phyloP scores from a whole-genome alignment of 2,888 invertebrate genomes.

The Meliscaeva auricollis region DNA sequence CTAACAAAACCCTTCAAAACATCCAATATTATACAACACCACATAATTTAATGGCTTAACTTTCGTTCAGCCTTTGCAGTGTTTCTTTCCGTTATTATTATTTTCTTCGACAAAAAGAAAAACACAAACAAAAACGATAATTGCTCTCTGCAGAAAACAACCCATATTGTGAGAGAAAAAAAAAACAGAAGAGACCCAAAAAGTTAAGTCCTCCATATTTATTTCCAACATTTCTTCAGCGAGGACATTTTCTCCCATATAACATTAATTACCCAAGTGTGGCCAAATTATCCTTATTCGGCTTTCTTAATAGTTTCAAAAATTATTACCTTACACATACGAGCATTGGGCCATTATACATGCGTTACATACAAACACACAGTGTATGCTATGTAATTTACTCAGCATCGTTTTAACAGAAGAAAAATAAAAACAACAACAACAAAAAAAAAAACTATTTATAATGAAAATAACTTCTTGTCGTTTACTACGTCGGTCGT shows the following conservation, averaged over 20 bases:
- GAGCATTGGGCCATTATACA: constrained; percentile 27
- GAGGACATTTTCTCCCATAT: constrained; percentile 54
- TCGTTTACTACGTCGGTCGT: not conserved
- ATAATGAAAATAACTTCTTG: constrained; percentile 53
- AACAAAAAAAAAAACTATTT: constrained; percentile 24
- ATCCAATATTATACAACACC: constrained; percentile 26
- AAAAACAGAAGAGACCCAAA: constrained; percentile 5
- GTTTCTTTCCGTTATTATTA: not conserved
- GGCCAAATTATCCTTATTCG: constrained; percentile 68
- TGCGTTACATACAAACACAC: not conserved
- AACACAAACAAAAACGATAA: constrained; percentile 57
- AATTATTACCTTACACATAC: constrained; percentile 66
- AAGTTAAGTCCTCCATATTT: constrained; percentile 23
- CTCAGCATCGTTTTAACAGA: constrained; percentile 48
- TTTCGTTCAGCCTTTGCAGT: constrained; percentile 25
- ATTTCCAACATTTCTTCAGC: constrained; percentile 12
- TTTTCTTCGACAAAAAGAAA: not conserved
- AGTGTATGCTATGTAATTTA: not conserved
- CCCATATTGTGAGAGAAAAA: not conserved
- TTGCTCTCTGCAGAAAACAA: constrained; percentile 57
- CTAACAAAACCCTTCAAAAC: not conserved
- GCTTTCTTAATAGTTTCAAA: constrained; percentile 74
- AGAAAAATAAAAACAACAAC: constrained; percentile 22
- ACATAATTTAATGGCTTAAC: constrained; percentile 56
- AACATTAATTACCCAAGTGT: constrained; percentile 70